Evolutionary conservation across 2,113 vertebrate species (phyloP).

Genomic region (Tringa solitaria): DNA sequence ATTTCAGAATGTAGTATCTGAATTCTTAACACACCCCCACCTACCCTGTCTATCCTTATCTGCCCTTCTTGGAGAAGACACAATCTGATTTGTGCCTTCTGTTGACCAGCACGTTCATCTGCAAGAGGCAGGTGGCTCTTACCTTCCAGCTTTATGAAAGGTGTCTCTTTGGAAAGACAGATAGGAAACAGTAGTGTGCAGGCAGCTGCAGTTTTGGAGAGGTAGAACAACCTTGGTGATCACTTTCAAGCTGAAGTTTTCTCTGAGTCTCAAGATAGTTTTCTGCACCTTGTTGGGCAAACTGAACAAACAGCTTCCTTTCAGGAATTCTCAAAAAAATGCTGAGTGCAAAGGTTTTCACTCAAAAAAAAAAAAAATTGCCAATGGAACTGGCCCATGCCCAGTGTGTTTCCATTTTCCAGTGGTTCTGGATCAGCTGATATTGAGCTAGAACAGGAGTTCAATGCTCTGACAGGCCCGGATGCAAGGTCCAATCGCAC

Average conservation of each 20-base stretch:
- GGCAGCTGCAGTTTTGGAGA: not conserved
- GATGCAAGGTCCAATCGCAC: not conserved
- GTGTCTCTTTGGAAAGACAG: not conserved
- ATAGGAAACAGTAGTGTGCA: rapidly evolving
- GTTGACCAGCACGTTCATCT: not conserved
- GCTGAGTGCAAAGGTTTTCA: not conserved
- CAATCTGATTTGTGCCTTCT: not conserved
- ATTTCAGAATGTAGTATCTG: not conserved
- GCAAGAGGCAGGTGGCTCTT: not conserved
- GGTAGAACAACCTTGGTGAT: not conserved
- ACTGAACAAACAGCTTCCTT: not conserved
- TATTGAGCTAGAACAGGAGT: not conserved
- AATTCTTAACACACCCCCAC: not conserved
- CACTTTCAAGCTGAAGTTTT: not conserved
- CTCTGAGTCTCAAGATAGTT: not conserved
- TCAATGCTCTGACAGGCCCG: not conserved
- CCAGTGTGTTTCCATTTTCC: not conserved
- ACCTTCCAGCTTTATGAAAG: not conserved
- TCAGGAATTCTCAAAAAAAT: not conserved
- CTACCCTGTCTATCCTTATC: not conserved
- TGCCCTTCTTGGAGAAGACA: not conserved
- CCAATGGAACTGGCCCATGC: rapidly evolving
- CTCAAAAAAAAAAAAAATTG: not conserved
- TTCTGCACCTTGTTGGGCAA: not conserved
- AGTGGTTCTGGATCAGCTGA: not conserved